Percentiles rank a stretch among this genome's conserved stretches.
Evolutionary conservation across 2,113 vertebrate genomes (phyloP).

Genomic region (cat (Felis catus)): F.catus_Fca126_mat1.0 CM031417.1:30673001-30673500

Average conservation of each 20-base stretch:
- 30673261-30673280: not conserved
- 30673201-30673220: not conserved
- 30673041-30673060: not conserved
- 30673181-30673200: not conserved
- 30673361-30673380: not conserved
- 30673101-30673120: not conserved
- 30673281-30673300: not conserved
- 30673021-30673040: not conserved
- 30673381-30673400: not conserved
- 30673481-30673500: not conserved
- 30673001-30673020: not conserved
- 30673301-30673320: not conserved
- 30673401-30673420: not conserved
- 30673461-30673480: not conserved
- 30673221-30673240: not conserved
- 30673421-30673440: not conserved
- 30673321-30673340: not conserved
- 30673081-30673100: not conserved
- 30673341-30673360: not conserved
- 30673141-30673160: not conserved
- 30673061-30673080: not conserved
- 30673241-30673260: too few species aligned
- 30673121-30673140: not conserved
- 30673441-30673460: not conserved
- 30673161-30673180: conserved; percentile 25